Base-by-base conservation (phyloP, 2,797 vertebrate species). In the Eulemur coronatus region DNA sequence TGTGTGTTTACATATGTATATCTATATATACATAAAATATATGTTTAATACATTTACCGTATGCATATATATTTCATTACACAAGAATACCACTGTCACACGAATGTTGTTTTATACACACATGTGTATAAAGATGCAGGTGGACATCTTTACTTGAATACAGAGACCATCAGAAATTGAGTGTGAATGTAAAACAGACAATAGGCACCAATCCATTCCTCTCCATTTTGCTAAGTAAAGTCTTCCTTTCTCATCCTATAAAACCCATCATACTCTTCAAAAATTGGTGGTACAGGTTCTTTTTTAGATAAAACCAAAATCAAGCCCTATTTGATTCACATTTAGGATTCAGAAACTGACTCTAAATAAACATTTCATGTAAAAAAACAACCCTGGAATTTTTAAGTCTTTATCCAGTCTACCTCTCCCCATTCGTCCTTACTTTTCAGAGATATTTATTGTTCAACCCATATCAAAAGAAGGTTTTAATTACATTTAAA, bases 401-500 rank as follows among this genome's bases (percentile, higher is more conserved):
- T 24, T 30, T 38, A 89, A 26, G 17, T 65, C 48, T 87, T 95
- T 59, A 93, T 41, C 9, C 14, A 73, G 12, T 67, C 46, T 13
- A 20, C 33, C 65, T 46, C 63, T 41, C 41, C 67, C 46, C 43
- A 72, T 1, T 55, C 61, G 80, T 61, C 55, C 79, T 80, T 57
- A 76, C 48, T 91, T 96, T 81, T 90, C 65, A 91, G 43, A 97
- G 35, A 63, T 69, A 76, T 9, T 80, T 69, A 76, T 9, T 80
- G 35, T 57, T 89, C 43, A 95, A 85, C 82, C n/a, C 30, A 18
- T 30, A 91, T 82, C 61, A 82, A 93, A 89, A 82, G 12, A 73
- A 15, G 38, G 65, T 72, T 95, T 84, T 86, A 86, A 46, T 67
- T 57, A 59, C 43, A 91, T 52, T 85, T 41, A n/a, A 76, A 91